These are phyloP conservation scores for Atrichornis clamosus DNA, from an alignment of 2,113 vertebrate genomes.

Conservation along the genomic window DNA sequence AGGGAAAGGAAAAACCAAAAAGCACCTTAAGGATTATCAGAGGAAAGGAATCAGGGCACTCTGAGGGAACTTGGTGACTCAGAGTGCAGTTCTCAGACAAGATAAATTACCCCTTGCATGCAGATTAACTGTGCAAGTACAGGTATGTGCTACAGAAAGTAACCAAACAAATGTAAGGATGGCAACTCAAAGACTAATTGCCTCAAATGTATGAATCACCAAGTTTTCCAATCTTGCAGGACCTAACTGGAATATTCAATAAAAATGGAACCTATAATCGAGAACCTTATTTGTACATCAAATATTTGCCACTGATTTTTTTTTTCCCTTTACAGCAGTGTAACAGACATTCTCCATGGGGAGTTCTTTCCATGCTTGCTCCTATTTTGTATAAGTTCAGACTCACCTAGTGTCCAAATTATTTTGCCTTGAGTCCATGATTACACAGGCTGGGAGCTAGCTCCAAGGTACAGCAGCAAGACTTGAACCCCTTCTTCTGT, in stretches of 20 bases:
- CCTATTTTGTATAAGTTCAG: neutral
- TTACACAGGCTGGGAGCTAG: neutral
- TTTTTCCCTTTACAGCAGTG: neutral
- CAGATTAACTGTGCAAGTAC: slow-evolving; percentile 4
- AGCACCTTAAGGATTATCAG: neutral
- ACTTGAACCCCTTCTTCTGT: neutral
- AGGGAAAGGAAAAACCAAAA: neutral
- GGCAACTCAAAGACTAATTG: slow-evolving; percentile 21
- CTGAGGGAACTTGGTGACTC: slow-evolving; percentile 38
- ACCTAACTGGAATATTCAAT: neutral
- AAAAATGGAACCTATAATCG: neutral
- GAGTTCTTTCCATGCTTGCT: neutral
- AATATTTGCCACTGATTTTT: neutral
- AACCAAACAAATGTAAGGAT: neutral
- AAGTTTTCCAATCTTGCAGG: neutral
- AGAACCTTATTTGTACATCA: neutral
- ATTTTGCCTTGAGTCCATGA: rapidly evolving
- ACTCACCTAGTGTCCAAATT: neutral
- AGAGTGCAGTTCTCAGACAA: slow-evolving; percentile 45
- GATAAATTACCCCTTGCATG: slow-evolving; percentile 41
- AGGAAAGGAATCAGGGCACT: neutral
- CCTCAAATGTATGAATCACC: slow-evolving; percentile 41
- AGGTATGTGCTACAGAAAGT: neutral
- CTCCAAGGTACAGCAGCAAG: neutral
- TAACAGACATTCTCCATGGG: neutral